Evolutionary conservation across 2,888 invertebrate species (phyloP), one percentile per base, ranked within the genome.

Genomic region (Hyposoter didymator): DNA sequence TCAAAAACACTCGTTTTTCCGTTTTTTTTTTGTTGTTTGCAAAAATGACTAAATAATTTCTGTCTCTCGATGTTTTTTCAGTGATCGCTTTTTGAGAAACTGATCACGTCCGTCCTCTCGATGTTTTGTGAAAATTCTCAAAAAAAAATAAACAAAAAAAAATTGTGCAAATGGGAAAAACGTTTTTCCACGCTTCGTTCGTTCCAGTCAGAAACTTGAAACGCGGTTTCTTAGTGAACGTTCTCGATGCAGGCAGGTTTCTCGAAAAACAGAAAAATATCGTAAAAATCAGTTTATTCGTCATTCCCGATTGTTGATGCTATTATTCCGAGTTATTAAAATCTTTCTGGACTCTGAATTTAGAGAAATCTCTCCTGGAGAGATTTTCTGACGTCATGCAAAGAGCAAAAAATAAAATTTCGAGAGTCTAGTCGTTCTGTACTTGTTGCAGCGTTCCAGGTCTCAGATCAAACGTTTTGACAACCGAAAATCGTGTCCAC

Each of bases 401-500:
- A 19, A 12, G 2, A 55, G 22, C 4, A 59, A 39, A 49, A n/a
- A 32, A 28, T 32, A 75, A 35, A 62, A 76, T 75, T 39, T 43
- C 22, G 47, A 75, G 70, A 76, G 62, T 32, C 70, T 43, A 62
- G 32, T 75, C 76, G 73, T n/a, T 59, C 85, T 89, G 88, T 91
- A 91, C 92, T 91, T 92, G 91, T 92, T 91, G 91, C 91, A 88
- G 90, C 87, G 88, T 87, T 81, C 66, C 52, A 49, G 72, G 66
- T 39, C 75, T 45, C 64, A n/a, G 75, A 14, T 35, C 39, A 14
- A 76, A n/a, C 49, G 47, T 75, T 75, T 64, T 19, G 22, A 28
- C 17, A 17, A 22, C 2, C 1, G 10, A 55, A 78, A 49, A 66
- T 67, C 55, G 43, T 59, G 28, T 45, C 39, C 12, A 35, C 52